Evolutionary conservation across 2,113 vertebrate species (phyloP), one percentile per base, ranked within the genome.

Genomic region (Megalops atlanticus): DNA sequence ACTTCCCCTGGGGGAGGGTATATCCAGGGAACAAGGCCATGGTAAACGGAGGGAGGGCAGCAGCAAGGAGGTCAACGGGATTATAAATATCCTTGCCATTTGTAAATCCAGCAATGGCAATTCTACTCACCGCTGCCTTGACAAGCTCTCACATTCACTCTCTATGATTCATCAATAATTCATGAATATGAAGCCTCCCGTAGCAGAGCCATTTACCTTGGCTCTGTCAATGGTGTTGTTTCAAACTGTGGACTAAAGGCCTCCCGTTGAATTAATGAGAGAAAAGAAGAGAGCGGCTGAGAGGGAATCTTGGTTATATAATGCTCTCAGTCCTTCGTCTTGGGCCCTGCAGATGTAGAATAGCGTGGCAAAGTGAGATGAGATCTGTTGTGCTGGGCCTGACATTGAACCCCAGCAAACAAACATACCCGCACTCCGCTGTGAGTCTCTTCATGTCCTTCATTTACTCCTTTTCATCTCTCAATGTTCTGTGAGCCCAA

Each of bases 1-100:
- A 1, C 15, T 33, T 33, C 27, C 43, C 74, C 27, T 35, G 5
- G 43, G 31, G 74, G 27, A 2, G 12, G 14, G 33, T 1, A 18
- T 76, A 35, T 49, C 7, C 10, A 35, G 41, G 74, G 45, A 76
- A 35, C 31, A 31, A 43, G 43, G 45, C 45, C 6, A 33, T 52
- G 45, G 43, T 76, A 7, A 52, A 76, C 16, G 45, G 45, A 36
- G 33, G 41, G 27, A 76, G 24, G 15, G n/a, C 18, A n/a, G 39
- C 21, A 27, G 41, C 49, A 10, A n/a, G 27, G 36, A n/a, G 41
- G n/a, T 76, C 74, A 52, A 43, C 15, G 14, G 21, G 39, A 27
- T 43, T 74, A 43, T 74, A 74, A 40, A 74, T 74, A 74, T 45
- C 41, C n/a, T 16, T 49, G 43, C n/a, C 43, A 45, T 68, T 78